Evolutionary conservation across 2,113 vertebrate species (phyloP).

Genomic region (Erpornis zantholeuca): DNA sequence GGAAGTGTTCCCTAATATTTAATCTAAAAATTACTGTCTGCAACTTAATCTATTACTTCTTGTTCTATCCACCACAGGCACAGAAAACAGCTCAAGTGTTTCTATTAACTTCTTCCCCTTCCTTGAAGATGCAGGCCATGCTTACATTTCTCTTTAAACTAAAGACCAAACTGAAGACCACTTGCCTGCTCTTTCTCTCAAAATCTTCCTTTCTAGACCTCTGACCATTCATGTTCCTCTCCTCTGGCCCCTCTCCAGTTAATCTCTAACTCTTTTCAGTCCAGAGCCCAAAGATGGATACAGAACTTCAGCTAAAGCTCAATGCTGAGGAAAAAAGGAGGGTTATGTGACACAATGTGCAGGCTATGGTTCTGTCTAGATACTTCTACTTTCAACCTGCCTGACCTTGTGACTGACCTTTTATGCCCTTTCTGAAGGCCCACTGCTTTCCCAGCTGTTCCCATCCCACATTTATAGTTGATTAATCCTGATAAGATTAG

Average conservation of each 20-base stretch:
- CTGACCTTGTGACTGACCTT: background rate
- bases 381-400: background rate
- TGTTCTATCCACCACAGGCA: background rate
- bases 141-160: background rate
- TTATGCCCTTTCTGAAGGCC: background rate
- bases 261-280: background rate
- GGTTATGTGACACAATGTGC: background rate
- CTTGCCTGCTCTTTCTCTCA: background rate
- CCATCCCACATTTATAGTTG: background rate
- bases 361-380: background rate
- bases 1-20: background rate
- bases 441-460: background rate
- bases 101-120: background rate
- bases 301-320: background rate
- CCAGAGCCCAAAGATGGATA: background rate
- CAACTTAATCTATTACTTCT: background rate
- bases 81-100: background rate
- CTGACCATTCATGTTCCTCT: background rate
- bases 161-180: background rate
- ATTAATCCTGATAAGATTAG: background rate
- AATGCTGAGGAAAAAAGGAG: background rate
- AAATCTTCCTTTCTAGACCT: background rate
- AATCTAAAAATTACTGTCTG: background rate
- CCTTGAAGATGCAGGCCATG: background rate
- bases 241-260: background rate